Evolutionary conservation across 2,113 vertebrate genomes (phyloP).

Genomic region (Sylvia atricapilla): DNA sequence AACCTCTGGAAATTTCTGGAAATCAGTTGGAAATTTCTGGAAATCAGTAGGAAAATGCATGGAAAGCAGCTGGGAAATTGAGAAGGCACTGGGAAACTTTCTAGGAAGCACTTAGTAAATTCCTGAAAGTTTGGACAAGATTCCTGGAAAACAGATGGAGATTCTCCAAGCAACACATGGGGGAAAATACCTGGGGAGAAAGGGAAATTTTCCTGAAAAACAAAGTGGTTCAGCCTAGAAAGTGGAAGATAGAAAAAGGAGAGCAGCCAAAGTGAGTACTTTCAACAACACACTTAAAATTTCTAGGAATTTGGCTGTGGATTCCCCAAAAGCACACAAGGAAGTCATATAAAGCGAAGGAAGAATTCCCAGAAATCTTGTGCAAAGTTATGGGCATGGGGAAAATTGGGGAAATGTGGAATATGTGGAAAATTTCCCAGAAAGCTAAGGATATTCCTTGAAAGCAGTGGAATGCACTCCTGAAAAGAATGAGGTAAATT

Average conservation of each 20-base stretch:
- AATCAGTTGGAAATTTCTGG: background rate
- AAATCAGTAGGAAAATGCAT: background rate
- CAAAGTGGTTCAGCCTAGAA: background rate
- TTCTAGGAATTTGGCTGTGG: background rate
- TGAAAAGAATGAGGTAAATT: background rate
- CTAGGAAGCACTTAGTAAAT: background rate
- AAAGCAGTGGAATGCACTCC: background rate
- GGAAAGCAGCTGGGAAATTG: background rate
- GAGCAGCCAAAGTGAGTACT: background rate
- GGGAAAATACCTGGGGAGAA: background rate
- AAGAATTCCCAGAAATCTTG: background rate
- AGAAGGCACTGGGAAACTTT: background rate
- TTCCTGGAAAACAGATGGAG: background rate
- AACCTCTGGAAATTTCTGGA: background rate
- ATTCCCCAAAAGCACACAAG: background rate
- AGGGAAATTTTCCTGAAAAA: background rate
- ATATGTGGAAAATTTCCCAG: background rate
- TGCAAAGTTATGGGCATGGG: background rate
- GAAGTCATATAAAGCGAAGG: background rate
- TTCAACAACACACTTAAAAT: background rate
- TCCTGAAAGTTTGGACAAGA: background rate
- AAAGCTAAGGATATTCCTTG: background rate
- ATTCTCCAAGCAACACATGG: background rate
- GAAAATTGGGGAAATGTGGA: background rate
- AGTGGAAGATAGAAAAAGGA: background rate